Percentiles rank a stretch among this genome's conserved stretches.
These are phyloP conservation scores for Drosophila multiciliata DNA, from an alignment of 2,888 invertebrate genomes.

Conservation along the genomic window DNA sequence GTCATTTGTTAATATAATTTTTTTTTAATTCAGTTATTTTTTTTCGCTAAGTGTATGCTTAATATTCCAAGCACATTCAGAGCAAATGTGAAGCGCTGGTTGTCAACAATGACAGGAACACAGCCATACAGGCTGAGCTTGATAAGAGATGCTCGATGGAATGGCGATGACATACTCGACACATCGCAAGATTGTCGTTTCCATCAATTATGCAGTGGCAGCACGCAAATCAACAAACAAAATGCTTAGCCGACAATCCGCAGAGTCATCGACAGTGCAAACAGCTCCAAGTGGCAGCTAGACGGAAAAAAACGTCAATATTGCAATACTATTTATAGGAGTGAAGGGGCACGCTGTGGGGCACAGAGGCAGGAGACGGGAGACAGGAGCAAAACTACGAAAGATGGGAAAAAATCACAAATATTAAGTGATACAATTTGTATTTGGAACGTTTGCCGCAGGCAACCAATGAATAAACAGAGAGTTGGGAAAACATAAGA, in stretches of 20 bases:
- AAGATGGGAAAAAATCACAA: conserved; percentile 30
- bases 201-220: conserved; percentile 76
- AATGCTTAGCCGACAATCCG: conserved; percentile 58
- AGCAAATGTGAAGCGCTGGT: conserved; percentile 25
- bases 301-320: conserved; percentile 35
- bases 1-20: too few relatives aligned
- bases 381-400: conserved; percentile 12
- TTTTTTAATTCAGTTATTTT: neutral
- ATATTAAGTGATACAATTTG: conserved; percentile 76
- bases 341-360: neutral
- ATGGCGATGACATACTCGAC: conserved; percentile 71
- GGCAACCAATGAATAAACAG: conserved; percentile 64
- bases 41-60: conserved; percentile 31
- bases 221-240: conserved; percentile 75
- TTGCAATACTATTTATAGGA: conserved; percentile 24
- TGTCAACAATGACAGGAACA: conserved; percentile 56
- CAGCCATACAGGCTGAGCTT: conserved; percentile 18
- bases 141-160: conserved; percentile 58
- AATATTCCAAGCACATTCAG: conserved; percentile 62
- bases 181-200: conserved; percentile 77
- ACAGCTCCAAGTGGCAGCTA: conserved; percentile 33
- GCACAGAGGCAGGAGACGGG: too few relatives aligned
- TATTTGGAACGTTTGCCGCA: conserved; percentile 64
- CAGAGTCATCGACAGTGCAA: conserved; percentile 49
- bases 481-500: conserved; percentile 2